Evolutionary conservation across 2,888 invertebrate genomes (phyloP).

Genomic region (Spatulosminthurus flaviceps): DNA sequence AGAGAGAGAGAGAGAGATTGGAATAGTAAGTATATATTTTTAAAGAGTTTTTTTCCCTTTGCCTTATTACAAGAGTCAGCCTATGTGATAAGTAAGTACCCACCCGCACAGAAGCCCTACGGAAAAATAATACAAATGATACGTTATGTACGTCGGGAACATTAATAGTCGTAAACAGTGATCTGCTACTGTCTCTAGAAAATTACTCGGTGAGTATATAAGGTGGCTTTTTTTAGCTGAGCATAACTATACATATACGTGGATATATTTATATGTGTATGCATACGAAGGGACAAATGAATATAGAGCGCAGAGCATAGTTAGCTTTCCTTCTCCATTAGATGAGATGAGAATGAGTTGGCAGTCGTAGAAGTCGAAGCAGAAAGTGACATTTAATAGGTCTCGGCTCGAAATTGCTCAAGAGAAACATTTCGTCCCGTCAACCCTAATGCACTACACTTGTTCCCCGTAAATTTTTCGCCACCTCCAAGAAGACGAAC

Average conservation of each 20-base stretch:
- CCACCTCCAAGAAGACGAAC: conserved; percentile 52
- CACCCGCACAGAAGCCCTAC: neutral
- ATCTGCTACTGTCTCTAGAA: neutral
- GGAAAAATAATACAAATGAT: conserved; percentile 24
- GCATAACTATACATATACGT: too few species aligned
- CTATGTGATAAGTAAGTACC: conserved; percentile 6
- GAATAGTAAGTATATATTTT: too few species aligned
- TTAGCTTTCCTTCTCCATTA: conserved; percentile 41
- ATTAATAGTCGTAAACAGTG: conserved; percentile 12
- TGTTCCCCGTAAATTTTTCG: conserved; percentile 62
- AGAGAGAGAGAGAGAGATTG: too few species aligned
- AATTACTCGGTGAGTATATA: too few species aligned
- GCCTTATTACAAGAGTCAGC: too few species aligned
- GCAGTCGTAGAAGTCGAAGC: conserved; percentile 35
- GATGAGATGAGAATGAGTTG: conserved; percentile 36
- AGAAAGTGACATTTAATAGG: conserved; percentile 46
- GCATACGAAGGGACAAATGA: conserved; percentile 4
- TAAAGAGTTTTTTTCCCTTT: too few species aligned
- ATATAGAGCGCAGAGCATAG: conserved; percentile 23
- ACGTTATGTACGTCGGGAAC: conserved; percentile 12
- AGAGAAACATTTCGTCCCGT: conserved; percentile 40
- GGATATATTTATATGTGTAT: too few species aligned
- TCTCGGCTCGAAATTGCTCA: conserved; percentile 39
- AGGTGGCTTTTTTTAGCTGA: too few species aligned
- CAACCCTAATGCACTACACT: conserved; percentile 56